Evolutionary conservation across 2,797 vertebrate genomes (phyloP).

Genomic region (Tiaroga cobitis): DNA sequence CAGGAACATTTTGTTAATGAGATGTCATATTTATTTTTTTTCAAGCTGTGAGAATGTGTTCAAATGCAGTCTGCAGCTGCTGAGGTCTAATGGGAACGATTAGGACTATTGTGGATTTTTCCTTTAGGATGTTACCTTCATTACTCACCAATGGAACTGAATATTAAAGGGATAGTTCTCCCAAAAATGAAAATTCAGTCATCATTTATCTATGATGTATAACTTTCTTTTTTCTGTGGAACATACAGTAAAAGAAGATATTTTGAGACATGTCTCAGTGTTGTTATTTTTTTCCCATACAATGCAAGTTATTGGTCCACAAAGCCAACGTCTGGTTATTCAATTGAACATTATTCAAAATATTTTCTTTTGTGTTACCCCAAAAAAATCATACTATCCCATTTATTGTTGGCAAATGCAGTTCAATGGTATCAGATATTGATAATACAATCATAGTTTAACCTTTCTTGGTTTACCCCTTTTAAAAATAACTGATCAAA

Average conservation of each 20-base stretch:
- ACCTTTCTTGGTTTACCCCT: background rate
- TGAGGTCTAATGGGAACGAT: constrained; percentile 11
- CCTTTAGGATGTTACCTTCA: background rate
- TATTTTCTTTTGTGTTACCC: background rate
- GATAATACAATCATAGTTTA: background rate
- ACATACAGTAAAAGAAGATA: background rate
- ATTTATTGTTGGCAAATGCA: background rate
- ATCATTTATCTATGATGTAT: background rate
- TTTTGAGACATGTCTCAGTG: background rate
- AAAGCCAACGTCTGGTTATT: background rate
- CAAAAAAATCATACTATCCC: background rate
- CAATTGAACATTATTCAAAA: background rate
- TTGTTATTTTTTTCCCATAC: background rate
- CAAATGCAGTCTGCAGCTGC: constrained; percentile 19
- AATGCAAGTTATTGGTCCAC: background rate
- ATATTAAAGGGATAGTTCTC: background rate
- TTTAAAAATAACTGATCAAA: background rate
- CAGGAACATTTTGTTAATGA: constrained; percentile 53
- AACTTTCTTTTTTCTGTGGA: background rate
- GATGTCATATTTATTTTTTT: constrained; percentile 49
- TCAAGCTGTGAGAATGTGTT: constrained; percentile 28
- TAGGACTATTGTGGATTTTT: constrained; percentile 8
- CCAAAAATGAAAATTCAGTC: background rate
- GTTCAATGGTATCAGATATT: background rate
- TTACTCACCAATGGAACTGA: background rate